Evolutionary conservation across 2,113 vertebrate genomes (phyloP).

Genomic region (Buteo buteo): DNA sequence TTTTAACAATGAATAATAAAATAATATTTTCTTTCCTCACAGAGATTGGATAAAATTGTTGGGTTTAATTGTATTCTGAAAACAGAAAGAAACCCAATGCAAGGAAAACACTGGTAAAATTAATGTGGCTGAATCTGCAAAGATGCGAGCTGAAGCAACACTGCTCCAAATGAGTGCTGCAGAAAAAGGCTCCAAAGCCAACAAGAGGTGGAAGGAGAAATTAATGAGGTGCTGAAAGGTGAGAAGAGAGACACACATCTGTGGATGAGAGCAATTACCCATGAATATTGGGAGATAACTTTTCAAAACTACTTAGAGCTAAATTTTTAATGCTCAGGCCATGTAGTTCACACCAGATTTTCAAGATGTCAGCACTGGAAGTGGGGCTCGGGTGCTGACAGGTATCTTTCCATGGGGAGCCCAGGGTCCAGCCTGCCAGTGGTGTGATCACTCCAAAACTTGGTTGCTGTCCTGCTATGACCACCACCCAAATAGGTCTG

Average conservation of each 20-base stretch:
- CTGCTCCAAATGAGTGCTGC: neutral
- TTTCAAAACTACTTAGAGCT: neutral
- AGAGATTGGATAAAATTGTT: neutral
- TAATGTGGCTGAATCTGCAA: neutral
- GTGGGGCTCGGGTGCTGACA: neutral
- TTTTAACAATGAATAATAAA: neutral
- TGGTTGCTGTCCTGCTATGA: neutral
- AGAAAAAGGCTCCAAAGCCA: neutral
- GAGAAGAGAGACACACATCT: neutral
- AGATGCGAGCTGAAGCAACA: neutral
- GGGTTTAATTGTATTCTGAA: neutral
- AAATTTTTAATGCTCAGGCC: neutral
- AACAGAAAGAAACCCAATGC: neutral
- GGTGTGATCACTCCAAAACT: rapidly evolving
- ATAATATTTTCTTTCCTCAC: neutral
- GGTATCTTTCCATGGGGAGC: neutral
- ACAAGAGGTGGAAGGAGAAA: neutral
- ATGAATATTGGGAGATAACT: neutral
- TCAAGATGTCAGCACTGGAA: neutral
- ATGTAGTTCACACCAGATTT: neutral
- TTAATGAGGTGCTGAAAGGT: neutral
- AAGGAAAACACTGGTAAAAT: neutral
- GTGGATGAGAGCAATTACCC: neutral
- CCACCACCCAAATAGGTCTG: neutral
- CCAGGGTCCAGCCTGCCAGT: neutral